These are phyloP conservation scores for Pangasianodon hypophthalmus DNA, from an alignment of 2,113 vertebrate species.

Conservation along the genomic window DNA sequence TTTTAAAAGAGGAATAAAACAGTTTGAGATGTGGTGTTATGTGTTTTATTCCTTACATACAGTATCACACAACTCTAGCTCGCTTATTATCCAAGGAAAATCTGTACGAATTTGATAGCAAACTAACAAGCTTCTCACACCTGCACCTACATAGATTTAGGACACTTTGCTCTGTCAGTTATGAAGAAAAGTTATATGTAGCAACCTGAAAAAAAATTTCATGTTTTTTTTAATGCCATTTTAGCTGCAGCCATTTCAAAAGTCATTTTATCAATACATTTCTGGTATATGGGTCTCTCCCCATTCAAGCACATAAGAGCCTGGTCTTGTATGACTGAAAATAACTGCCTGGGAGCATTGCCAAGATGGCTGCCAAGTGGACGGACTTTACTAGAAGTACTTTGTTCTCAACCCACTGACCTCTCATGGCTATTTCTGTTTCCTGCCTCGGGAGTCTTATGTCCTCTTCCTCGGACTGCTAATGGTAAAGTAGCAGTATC, in stretches of 20 bases:
- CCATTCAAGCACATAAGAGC: background rate
- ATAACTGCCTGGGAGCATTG: slow-evolving; percentile 9
- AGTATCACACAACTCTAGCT: background rate
- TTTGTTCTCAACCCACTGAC: slow-evolving; percentile 18
- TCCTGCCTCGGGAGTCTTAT: slow-evolving; percentile 28
- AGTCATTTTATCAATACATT: slow-evolving; percentile 10
- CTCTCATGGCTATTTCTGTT: slow-evolving; percentile 32
- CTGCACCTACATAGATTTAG: background rate
- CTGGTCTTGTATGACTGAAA: slow-evolving; percentile 1
- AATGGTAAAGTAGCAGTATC: background rate
- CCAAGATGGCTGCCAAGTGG: slow-evolving; percentile 22
- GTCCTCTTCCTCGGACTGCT: slow-evolving; percentile 9
- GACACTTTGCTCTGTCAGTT: background rate
- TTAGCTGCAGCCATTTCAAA: background rate
- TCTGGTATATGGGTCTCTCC: background rate
- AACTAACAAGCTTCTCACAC: background rate
- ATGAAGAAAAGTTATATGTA: background rate
- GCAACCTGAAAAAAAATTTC: background rate
- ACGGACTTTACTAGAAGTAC: slow-evolving; percentile 22
- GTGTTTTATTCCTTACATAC: background rate
- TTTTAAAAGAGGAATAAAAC: background rate
- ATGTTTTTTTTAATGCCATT: background rate
- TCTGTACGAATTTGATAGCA: background rate
- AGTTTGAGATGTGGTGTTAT: background rate
- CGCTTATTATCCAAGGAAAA: background rate